Evolutionary conservation across 1,140 invertebrate genomes (phyloP), one percentile per base, ranked within the genome.

Genomic region (Euschistus heros): DNA sequence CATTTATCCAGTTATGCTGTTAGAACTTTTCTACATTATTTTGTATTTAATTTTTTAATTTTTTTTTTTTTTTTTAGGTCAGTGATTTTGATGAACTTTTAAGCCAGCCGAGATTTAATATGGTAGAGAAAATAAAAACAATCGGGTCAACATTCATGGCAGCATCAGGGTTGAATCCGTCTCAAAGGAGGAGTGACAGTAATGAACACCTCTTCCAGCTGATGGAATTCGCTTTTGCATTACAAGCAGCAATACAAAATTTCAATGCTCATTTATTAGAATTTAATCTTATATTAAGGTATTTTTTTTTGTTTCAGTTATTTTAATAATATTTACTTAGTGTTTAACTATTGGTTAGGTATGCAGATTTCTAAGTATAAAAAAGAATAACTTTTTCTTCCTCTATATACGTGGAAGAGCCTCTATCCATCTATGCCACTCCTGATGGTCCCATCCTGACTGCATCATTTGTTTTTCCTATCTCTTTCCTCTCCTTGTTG

Each of bases 121-220:
- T 91, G 63, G 90, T 98, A 1, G 94, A 97, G 74, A 98, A 98
- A 76, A 98, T 98, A 66, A 98, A 98, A 75, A 98, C 95, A 0
- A 98, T 98, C 66, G 95, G 94, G 4, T 90, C 90, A 68, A 96
- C 94, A 0, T 97, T 95, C 70, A 98, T 98, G 95, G 94, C 94
- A 2, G 95, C 95, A 0, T 94, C 92, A 66, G 95, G 95, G 0
- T 75, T 98, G 17, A 93, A 95, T 77, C 87, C 89, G 0, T 67
- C 50, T 2, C 33, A 66, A 18, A 20, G 66, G 7, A 47, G 67
- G 54, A 20, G 30, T 0, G 60, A 65, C 26, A 57, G 54, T 22
- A 62, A 68, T 46, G 83, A 86, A 47, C 93, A 97, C 75, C 78
- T 97, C 1, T 88, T 86, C 72, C 86, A 91, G 24, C 75, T 96